phyloP scores from a whole-genome alignment of 2,113 vertebrate species.

The Indicator indicator region DNA sequence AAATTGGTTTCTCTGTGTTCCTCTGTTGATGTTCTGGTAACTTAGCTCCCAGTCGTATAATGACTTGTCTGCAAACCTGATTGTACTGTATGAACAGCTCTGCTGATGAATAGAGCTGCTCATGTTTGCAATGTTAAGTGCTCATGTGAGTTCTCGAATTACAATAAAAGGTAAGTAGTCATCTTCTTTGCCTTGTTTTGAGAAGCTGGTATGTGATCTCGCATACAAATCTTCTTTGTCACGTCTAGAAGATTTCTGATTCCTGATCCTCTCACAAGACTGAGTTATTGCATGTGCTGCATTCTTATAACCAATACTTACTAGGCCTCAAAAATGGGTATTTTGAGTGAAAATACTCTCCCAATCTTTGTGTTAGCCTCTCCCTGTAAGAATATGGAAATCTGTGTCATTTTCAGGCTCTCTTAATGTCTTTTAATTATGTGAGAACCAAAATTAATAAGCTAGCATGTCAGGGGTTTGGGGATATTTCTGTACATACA shows the following conservation, averaged over 20 bases:
- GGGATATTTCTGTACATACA: background rate
- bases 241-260: background rate
- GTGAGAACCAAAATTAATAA: conserved; percentile 36
- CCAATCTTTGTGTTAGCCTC: background rate
- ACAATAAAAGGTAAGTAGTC: background rate
- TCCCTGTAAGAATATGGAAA: background rate
- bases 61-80: background rate
- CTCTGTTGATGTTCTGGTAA: background rate
- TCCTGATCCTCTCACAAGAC: background rate
- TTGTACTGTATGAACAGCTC: background rate
- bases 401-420: background rate
- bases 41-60: background rate
- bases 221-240: background rate
- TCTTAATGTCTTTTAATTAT: conserved; percentile 7
- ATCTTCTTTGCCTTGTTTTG: background rate
- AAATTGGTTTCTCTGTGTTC: background rate
- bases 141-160: background rate
- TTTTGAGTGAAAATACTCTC: background rate
- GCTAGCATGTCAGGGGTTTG: conserved; percentile 28
- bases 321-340: background rate
- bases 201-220: background rate
- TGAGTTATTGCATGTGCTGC: background rate
- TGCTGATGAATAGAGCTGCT: background rate
- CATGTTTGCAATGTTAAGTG: background rate
- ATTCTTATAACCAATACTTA: background rate